These are phyloP conservation scores for Hormiphora californensis DNA, from an alignment of 37 sponge, comb jelly and placozoan species.

Conservation along the genomic window DNA sequence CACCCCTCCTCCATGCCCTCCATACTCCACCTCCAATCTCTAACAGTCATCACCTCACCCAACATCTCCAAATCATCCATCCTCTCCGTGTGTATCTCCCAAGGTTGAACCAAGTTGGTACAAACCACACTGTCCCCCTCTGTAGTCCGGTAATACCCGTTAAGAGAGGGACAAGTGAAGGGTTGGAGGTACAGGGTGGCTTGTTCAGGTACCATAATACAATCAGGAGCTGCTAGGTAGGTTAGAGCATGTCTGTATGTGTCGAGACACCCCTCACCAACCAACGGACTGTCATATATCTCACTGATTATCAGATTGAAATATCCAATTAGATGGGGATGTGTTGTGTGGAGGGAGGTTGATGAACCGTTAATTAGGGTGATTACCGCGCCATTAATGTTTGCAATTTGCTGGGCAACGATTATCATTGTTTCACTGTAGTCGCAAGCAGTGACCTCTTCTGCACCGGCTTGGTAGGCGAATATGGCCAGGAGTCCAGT, in stretches of 20 bases:
- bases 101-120: background rate
- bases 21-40: background rate
- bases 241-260: conserved; percentile 34
- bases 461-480: conserved; percentile 34
- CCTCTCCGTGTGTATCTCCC: conserved; percentile 4
- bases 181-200: conserved; percentile 14
- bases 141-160: background rate
- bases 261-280: conserved; percentile 24
- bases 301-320: conserved; percentile 33
- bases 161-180: background rate
- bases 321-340: background rate
- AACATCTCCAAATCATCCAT: background rate
- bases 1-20: background rate
- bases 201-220: background rate
- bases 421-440: background rate
- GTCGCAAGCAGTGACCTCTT: background rate
- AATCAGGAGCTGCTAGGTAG: background rate
- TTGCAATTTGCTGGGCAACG: background rate
- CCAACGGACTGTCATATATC: conserved; percentile 41
- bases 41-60: background rate
- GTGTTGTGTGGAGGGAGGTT: background rate
- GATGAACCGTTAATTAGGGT: background rate
- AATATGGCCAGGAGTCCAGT: conserved; percentile 13
- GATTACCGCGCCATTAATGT: background rate
- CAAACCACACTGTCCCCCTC: no score